A percentile compares a stretch with the other conserved stretches of the same genome.
Evolutionary conservation across 2,797 vertebrate species (phyloP).

Genomic region (Hephaestus fuliginosus): DNA sequence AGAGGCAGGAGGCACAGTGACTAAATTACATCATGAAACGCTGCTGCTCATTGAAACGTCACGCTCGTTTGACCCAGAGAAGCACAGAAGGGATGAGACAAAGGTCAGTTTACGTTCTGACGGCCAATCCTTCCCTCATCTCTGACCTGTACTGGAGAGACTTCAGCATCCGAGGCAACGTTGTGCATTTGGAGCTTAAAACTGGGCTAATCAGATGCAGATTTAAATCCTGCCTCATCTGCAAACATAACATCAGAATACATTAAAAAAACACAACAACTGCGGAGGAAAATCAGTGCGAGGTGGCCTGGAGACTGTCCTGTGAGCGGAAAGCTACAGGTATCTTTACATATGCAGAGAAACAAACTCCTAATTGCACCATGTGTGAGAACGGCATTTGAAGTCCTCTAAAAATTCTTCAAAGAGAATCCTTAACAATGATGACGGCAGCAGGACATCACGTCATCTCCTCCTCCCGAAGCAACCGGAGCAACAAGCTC

Average conservation of each 20-base stretch:
- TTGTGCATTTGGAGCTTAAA: not conserved
- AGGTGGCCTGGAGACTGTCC: not conserved
- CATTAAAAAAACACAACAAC: not conserved
- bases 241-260: conserved; percentile 5
- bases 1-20: not conserved
- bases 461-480: not conserved
- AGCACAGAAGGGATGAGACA: not conserved
- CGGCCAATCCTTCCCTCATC: not conserved
- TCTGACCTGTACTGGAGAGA: not conserved
- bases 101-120: not conserved
- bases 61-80: not conserved
- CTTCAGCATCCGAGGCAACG: not conserved
- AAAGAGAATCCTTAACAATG: not conserved
- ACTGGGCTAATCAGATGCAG: conserved; percentile 32
- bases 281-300: not conserved
- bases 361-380: not conserved
- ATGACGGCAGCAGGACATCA: conserved; percentile 6
- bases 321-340: not conserved
- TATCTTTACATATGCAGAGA: not conserved
- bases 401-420: conserved; percentile 6
- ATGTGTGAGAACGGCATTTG: not conserved
- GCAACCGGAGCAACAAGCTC: not conserved
- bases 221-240: conserved; percentile 8
- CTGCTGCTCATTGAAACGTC: not conserved
- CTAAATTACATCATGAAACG: not conserved